Base-by-base conservation (phyloP, 2,797 vertebrate species). In the Sebastes nivosus region DNA sequence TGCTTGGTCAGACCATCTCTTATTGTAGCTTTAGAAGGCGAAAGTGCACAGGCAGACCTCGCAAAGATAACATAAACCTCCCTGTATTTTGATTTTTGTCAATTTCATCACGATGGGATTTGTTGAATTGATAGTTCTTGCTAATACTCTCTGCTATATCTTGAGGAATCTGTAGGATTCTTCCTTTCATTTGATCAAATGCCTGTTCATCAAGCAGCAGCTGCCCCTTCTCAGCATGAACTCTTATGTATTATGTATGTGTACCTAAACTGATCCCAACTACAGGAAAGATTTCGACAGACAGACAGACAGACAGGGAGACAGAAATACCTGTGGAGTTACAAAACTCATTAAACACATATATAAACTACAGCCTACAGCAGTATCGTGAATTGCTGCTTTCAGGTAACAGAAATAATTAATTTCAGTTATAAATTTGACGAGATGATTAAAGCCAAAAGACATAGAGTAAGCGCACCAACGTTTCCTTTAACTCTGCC, bases 181-280 rank as follows among this genome's bases (percentile, higher is more conserved):
- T 60, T 38, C 24, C 58, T 68, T 16, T 68, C 58, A 30, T 52
- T 12, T 84, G 74, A 73, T 74, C 60, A 32, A 46, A 64, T 74
- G 42, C 46, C 69, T 29, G 25, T 20, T 67, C 57, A 6, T 59
- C 52, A 54, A 50, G 46, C 46, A 50, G 46, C 46, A 50, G 46
- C 38, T 83, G 55, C 59, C 50, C 12, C 5, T 32, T 67, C 71
- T 8, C 80, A 67, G 71, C 77, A 46, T 8, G 66, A 58, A 34
- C 25, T 59, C 24, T 46, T 64, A 38, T 54, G 16, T 60, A 50
- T 50, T 50, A 50, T 50, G 16, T 50, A 50, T 50, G 18, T 25
- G 64, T 34, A 25, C 50, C 52, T 71, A n/a, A 46, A 16, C 30
- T 32, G 67, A 77, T 78, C 38, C 65, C 38, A 22, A 58, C 66